Evolutionary conservation across 2,113 vertebrate genomes (phyloP).

Genomic region (Numida meleagris): DNA sequence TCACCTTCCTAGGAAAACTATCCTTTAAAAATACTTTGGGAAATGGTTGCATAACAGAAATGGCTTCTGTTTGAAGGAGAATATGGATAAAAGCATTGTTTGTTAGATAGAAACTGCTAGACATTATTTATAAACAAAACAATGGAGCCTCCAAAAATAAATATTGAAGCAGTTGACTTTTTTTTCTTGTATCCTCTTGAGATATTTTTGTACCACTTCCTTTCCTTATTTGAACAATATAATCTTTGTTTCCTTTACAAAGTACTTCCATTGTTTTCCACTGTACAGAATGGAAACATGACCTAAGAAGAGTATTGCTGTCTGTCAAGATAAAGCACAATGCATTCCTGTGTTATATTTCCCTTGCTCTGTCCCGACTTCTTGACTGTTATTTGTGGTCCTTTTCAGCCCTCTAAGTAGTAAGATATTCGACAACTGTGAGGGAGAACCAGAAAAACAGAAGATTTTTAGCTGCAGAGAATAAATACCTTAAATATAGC

Average conservation of each 20-base stretch:
- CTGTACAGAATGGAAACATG: constrained; percentile 66
- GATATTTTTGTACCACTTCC: constrained; percentile 51
- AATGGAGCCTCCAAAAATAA: background rate
- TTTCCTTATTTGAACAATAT: constrained; percentile 37
- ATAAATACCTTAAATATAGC: background rate
- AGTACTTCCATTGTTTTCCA: constrained; percentile 64
- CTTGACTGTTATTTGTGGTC: constrained; percentile 41
- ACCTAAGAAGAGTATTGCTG: constrained; percentile 68
- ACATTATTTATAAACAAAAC: constrained; percentile 9
- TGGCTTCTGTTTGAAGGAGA: background rate
- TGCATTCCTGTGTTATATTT: constrained; percentile 60
- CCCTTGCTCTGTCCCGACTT: constrained; percentile 50
- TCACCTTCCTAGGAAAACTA: background rate
- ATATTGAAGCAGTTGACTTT: constrained; percentile 4
- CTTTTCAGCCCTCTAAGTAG: constrained; percentile 53
- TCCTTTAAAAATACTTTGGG: background rate
- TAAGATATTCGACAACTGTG: constrained; percentile 43
- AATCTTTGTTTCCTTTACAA: constrained; percentile 62
- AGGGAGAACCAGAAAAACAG: background rate
- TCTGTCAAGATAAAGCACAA: constrained; percentile 73
- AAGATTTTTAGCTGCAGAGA: background rate
- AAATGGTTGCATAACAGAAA: background rate
- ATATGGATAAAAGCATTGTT: background rate
- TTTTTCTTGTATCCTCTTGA: constrained; percentile 26
- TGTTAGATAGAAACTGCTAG: background rate